Evolutionary conservation across 1,140 invertebrate species (phyloP).

Genomic region (Doryteuthis pealeii): DNA sequence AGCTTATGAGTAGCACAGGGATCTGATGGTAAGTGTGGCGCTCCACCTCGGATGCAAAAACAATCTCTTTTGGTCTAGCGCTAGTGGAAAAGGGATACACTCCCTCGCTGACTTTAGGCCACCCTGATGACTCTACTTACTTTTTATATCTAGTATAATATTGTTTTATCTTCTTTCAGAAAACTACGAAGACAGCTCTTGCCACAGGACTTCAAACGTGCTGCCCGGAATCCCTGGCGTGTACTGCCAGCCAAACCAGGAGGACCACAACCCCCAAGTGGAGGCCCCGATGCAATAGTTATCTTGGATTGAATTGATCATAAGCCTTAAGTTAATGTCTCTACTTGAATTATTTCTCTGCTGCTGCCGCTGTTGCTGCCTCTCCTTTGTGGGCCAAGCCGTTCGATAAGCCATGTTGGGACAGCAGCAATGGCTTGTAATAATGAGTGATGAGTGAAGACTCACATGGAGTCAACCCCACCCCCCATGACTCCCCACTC

Average conservation of each 20-base stretch:
- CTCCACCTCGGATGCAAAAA: too few relatives aligned
- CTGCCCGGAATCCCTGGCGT: conserved; percentile 86
- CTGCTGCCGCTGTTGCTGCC: conserved; percentile 3
- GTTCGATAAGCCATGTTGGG: neutral
- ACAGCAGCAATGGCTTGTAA: neutral
- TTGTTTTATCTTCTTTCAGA: conserved; percentile 63
- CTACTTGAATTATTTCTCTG: neutral
- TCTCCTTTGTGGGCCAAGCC: neutral
- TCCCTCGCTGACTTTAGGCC: too few relatives aligned
- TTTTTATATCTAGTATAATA: too few relatives aligned
- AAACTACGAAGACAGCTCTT: conserved; percentile 80
- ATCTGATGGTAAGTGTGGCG: too few relatives aligned
- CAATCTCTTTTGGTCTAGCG: too few relatives aligned
- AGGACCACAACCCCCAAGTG: conserved; percentile 19
- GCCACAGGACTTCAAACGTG: conserved; percentile 78
- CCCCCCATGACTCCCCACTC: too few relatives aligned
- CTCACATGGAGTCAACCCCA: too few relatives aligned
- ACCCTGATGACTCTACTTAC: too few relatives aligned
- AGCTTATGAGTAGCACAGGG: too few relatives aligned
- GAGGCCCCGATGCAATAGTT: conserved; percentile 3
- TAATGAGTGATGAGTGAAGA: neutral
- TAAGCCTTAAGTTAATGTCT: neutral
- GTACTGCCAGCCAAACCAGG: conserved; percentile 37
- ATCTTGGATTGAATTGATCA: conserved; percentile 9
- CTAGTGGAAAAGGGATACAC: too few relatives aligned